phyloP scores from a whole-genome alignment of 1,140 invertebrate genomes.

The Habropoda laboriosa region DNA sequence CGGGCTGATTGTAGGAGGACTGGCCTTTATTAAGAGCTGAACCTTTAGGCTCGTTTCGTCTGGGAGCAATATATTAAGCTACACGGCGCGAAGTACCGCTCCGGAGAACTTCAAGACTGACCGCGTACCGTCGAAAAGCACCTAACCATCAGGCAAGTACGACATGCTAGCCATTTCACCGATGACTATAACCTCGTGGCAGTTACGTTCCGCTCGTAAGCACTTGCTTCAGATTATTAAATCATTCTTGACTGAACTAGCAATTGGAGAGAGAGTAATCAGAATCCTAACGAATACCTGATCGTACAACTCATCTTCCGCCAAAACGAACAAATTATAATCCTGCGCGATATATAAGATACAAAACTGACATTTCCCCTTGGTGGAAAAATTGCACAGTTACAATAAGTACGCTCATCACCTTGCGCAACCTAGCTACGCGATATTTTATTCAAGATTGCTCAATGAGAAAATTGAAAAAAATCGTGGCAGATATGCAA shows the following conservation, averaged over 20 bases:
- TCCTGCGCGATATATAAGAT: neutral
- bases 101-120: slow-evolving; percentile 19
- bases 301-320: neutral
- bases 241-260: slow-evolving; percentile 60
- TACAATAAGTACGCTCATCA: slow-evolving; percentile 16
- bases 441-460: slow-evolving; percentile 18
- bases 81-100: slow-evolving; percentile 33
- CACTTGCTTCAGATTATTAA: slow-evolving; percentile 65
- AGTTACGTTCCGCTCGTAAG: slow-evolving; percentile 54
- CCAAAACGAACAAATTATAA: neutral
- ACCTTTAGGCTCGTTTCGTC: slow-evolving; percentile 16
- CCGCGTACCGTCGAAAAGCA: slow-evolving; percentile 31
- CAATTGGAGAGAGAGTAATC: neutral
- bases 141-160: slow-evolving; percentile 3
- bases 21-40: slow-evolving; percentile 15
- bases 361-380: slow-evolving; percentile 4
- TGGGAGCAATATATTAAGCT: slow-evolving; percentile 47
- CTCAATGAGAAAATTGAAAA: neutral
- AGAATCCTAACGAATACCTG: neutral
- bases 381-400: neutral
- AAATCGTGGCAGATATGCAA: neutral
- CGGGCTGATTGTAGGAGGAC: neutral
- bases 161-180: slow-evolving; percentile 20
- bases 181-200: slow-evolving; percentile 32
- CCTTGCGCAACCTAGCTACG: slow-evolving; percentile 7